Percentiles rank a stretch among this genome's conserved stretches.
Evolutionary conservation across 2,888 invertebrate species (phyloP).

Genomic region (Anorthoa munda): DNA sequence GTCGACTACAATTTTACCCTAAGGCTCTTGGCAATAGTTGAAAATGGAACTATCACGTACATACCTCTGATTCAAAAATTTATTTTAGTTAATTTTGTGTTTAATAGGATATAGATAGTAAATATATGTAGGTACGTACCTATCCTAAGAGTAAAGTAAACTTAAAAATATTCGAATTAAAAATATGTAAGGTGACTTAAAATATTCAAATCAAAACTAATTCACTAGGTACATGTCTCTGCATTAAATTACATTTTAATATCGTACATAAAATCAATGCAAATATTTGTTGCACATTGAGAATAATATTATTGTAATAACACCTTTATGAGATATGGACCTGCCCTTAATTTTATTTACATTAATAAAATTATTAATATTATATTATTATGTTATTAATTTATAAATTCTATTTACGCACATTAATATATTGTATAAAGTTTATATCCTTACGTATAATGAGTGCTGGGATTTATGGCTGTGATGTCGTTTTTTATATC

Average conservation of each 20-base stretch:
- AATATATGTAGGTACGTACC: neutral
- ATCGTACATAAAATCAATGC: constrained; percentile 60
- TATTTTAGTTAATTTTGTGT: neutral
- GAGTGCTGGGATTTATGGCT: constrained; percentile 38
- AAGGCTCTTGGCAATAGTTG: neutral
- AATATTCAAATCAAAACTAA: constrained; percentile 18
- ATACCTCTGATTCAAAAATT: neutral
- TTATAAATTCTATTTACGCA: neutral
- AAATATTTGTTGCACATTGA: constrained; percentile 58
- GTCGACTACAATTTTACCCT: neutral
- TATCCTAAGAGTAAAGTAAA: neutral
- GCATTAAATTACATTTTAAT: constrained; percentile 32
- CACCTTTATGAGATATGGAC: constrained; percentile 62
- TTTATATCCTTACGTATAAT: constrained; percentile 8
- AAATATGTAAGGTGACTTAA: neutral
- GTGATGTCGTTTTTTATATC: constrained; percentile 39
- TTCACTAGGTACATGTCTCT: constrained; percentile 17
- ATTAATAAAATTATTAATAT: constrained; percentile 13
- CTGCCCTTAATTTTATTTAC: constrained; percentile 15
- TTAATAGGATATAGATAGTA: constrained; percentile 6
- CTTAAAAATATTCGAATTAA: neutral
- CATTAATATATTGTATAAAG: constrained; percentile 13
- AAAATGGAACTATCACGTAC: neutral
- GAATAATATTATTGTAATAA: constrained; percentile 40
- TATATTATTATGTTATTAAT: no score